Evolutionary conservation across 1,140 invertebrate species (phyloP).

Genomic region (Phymorhynchus buccinoides): DNA sequence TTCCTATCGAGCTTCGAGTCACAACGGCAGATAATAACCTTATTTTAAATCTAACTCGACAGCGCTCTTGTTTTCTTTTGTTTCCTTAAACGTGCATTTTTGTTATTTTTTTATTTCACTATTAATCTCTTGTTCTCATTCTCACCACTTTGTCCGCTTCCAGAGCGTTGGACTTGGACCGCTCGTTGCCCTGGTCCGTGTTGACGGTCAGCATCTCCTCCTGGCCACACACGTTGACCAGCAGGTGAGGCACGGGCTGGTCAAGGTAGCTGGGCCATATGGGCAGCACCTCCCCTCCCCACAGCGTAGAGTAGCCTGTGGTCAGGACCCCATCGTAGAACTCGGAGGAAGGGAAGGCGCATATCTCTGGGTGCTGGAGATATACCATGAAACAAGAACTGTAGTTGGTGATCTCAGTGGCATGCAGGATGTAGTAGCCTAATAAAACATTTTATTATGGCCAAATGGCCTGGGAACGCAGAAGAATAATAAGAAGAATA

Average conservation of each 20-base stretch:
- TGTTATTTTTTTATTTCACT: too few species aligned
- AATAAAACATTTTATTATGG: too few species aligned
- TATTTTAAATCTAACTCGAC: too few species aligned
- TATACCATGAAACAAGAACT: constrained; percentile 36
- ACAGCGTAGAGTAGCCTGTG: constrained; percentile 36
- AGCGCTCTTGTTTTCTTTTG: too few species aligned
- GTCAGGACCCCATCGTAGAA: constrained; percentile 59
- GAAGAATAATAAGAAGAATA: too few species aligned
- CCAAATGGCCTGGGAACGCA: too few species aligned
- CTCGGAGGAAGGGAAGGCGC: constrained; percentile 60
- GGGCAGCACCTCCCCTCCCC: neutral
- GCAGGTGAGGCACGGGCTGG: constrained; percentile 38
- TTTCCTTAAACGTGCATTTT: too few species aligned
- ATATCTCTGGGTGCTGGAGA: constrained; percentile 61
- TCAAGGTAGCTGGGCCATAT: constrained; percentile 26
- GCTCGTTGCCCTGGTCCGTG: constrained; percentile 60
- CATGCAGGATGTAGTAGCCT: too few species aligned
- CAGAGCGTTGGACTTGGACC: constrained; percentile 55
- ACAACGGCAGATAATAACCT: too few species aligned
- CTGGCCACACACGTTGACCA: constrained; percentile 63
- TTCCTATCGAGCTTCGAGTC: too few species aligned
- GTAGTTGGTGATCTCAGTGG: neutral
- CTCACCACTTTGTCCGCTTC: constrained; percentile 59
- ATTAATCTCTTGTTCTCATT: too few species aligned
- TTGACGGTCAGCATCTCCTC: constrained; percentile 57